Base-by-base conservation (phyloP, 2,888 invertebrate species). In the Cosmia trapezina region DNA sequence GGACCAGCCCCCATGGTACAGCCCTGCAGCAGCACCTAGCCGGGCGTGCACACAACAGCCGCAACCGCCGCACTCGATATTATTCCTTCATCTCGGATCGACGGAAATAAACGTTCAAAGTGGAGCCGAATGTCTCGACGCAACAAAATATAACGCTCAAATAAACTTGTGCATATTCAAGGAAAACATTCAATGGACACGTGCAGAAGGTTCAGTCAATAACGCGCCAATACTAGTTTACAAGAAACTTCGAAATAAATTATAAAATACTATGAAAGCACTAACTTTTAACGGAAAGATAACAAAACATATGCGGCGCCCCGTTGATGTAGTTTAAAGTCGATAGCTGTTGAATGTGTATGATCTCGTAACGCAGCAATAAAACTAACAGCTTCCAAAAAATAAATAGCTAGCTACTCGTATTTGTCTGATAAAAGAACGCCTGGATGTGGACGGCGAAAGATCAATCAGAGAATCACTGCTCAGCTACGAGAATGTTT, bases 41-140 rank as follows among this genome's bases (percentile, higher is more conserved):
- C 11, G 4, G 17, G 28, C 12, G 12, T 11, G 28, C 64, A 61
- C 43, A 14, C 6, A 28, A 33, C 47, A 56, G 53, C 54, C 4
- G 62, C 53, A 28, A n/a, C 49, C 57, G 33, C 56, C 12, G 8
- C 54, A 61, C 57, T 74, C 64, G 54, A 68, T 70, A 68, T 70
- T 80, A 80, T 80, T 83, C 70, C 63, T 83, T 65, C 80, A 75
- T 75, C 70, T 80, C 59, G 56, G 56, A 83, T 81, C 84, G 71
- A 83, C 81, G 71, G 81, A 83, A 76, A 76, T 83, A 83, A 83
- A 80, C 69, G 76, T 45, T 80, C 62, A 53, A 75, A 80, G 65
- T 76, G 59, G 65, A 80, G 70, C 83, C 64, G 75, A 80, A 70
- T 83, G 76, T 80, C 83, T 70, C 80, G 73, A 59, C 70, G 54